Evolutionary conservation across 2,113 vertebrate genomes (phyloP).

Genomic region (Pionites leucogaster): DNA sequence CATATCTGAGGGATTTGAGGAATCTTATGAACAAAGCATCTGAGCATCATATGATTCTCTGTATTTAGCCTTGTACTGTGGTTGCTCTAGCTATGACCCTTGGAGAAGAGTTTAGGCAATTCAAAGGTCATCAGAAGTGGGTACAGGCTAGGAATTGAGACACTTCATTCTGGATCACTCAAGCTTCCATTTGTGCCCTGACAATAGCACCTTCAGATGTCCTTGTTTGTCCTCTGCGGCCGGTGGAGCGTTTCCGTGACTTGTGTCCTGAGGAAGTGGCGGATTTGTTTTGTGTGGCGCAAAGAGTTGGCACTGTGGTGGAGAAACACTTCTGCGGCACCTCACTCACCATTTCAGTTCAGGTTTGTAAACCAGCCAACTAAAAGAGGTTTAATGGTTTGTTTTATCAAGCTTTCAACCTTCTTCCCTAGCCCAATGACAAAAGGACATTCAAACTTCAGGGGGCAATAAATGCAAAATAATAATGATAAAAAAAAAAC

Average conservation of each 20-base stretch:
- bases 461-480: not conserved
- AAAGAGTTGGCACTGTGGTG: slow-evolving; percentile 82
- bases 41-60: not conserved
- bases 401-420: not conserved
- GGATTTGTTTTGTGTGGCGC: slow-evolving; percentile 81
- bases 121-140: not conserved
- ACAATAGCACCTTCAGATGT: slow-evolving; percentile 79
- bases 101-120: not conserved
- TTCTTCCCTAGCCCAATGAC: not conserved
- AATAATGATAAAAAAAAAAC: not conserved
- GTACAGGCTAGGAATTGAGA: not conserved
- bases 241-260: slow-evolving; percentile 86
- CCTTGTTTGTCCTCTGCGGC: slow-evolving; percentile 86
- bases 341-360: slow-evolving; percentile 87
- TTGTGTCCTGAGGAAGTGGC: slow-evolving; percentile 84
- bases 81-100: not conserved
- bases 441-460: not conserved
- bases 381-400: not conserved
- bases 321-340: slow-evolving; percentile 87
- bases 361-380: slow-evolving; percentile 71
- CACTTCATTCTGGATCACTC: not conserved
- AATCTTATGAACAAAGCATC: not conserved
- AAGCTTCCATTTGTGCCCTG: slow-evolving; percentile 68
- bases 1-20: not conserved
- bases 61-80: not conserved